Percentiles rank a stretch among this genome's conserved stretches.
Conservation (phyloP, 2,888 invertebrate genomes). For the Trimorus sp. region DNA sequence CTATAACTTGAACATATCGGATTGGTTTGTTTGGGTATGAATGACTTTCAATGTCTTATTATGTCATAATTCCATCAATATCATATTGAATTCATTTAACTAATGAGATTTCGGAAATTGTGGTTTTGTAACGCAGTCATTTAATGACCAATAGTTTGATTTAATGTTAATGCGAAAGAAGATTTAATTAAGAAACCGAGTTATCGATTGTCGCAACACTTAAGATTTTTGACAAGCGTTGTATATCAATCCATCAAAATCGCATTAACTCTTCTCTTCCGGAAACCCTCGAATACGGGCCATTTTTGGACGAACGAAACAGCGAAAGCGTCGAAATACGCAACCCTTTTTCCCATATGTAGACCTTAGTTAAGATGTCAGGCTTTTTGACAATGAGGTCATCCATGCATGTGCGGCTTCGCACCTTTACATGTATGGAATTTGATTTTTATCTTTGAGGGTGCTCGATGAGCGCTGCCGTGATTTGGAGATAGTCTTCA, state of each 20-base stretch:
- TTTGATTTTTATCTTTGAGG: constrained; percentile 81
- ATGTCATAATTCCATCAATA: too few species aligned
- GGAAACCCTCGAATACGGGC: constrained; percentile 32
- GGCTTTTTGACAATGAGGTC: constrained; percentile 78
- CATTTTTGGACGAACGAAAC: constrained; percentile 49
- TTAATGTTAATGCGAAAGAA: background rate
- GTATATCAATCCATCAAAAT: too few species aligned
- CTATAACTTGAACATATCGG: too few species aligned
- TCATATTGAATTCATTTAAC: too few species aligned
- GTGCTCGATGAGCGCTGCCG: constrained; percentile 79
- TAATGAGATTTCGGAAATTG: background rate
- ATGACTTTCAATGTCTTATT: too few species aligned
- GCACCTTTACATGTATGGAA: constrained; percentile 78
- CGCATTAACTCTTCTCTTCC: background rate
- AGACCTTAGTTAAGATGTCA: constrained; percentile 80
- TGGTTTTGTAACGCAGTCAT: background rate
- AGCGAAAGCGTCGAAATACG: constrained; percentile 30
- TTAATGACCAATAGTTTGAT: too few species aligned
- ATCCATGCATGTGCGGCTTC: constrained; percentile 79
- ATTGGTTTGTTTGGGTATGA: too few species aligned
- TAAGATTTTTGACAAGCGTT: too few species aligned
- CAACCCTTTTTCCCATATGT: constrained; percentile 68
- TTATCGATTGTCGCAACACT: too few species aligned
- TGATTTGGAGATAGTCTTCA: constrained; percentile 79
- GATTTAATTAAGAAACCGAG: background rate